These are phyloP conservation scores for Falco biarmicus DNA, from an alignment of 2,797 vertebrate species.

Conservation along the genomic window DNA sequence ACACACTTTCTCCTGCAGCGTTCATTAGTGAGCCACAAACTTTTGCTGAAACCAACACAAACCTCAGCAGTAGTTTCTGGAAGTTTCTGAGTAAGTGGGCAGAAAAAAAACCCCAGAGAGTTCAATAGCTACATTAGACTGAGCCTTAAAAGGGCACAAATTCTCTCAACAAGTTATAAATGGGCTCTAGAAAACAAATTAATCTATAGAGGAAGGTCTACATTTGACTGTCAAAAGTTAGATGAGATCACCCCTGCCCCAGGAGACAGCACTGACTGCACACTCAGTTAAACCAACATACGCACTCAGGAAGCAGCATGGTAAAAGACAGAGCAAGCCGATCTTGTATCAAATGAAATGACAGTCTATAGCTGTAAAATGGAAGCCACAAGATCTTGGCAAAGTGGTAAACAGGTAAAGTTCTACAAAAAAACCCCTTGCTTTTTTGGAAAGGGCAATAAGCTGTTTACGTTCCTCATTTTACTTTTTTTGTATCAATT, in stretches of 20 bases:
- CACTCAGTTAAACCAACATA: neutral
- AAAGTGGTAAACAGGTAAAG: neutral
- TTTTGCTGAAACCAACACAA: slow-evolving; percentile 16
- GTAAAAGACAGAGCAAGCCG: neutral
- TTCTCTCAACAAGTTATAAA: neutral
- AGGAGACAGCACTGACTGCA: neutral
- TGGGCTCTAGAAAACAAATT: neutral
- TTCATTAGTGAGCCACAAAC: neutral
- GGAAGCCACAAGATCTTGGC: neutral
- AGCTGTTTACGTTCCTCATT: neutral
- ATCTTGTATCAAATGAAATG: neutral
- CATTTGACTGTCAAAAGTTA: neutral
- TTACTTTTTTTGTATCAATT: neutral
- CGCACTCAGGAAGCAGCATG: neutral
- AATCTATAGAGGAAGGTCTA: neutral
- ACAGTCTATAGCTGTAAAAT: neutral
- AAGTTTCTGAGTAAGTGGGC: neutral
- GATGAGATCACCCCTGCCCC: neutral
- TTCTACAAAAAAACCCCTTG: neutral
- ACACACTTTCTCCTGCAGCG: neutral
- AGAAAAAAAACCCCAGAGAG: neutral
- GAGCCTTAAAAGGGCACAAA: neutral
- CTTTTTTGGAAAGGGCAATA: neutral
- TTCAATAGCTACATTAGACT: neutral
- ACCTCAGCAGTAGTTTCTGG: neutral